Conservation (phyloP, 1,140 invertebrate species). For the Conopomorpha cramerella region DNA sequence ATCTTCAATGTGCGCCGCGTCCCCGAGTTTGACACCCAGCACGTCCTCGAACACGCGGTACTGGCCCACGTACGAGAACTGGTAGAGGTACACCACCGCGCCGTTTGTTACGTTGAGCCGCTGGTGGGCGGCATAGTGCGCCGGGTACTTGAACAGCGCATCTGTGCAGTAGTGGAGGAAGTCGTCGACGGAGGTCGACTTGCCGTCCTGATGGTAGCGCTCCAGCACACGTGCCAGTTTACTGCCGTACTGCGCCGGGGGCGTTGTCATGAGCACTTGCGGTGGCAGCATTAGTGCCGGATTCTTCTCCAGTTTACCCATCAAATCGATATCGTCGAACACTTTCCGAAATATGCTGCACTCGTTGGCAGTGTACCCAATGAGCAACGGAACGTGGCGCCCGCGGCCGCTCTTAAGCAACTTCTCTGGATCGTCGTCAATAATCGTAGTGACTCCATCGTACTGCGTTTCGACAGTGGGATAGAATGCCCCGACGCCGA, state of each 20-base stretch:
- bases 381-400: constrained; percentile 24
- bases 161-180: constrained; percentile 26
- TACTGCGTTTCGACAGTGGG: constrained; percentile 28
- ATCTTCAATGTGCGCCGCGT: constrained; percentile 36
- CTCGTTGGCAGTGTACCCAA: constrained; percentile 31
- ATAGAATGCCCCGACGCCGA: constrained; percentile 22
- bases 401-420: constrained; percentile 21
- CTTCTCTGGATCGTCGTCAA: constrained; percentile 32
- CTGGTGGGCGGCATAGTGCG: constrained; percentile 20
- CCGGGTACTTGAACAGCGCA: constrained; percentile 26
- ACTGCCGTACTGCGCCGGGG: constrained; percentile 7
- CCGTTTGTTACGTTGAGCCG: constrained; percentile 11
- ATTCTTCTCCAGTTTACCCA: constrained; percentile 17
- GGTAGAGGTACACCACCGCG: constrained; percentile 25
- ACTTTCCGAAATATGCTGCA: constrained; percentile 26
- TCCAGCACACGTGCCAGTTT: constrained; percentile 14
- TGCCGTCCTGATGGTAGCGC: constrained; percentile 19
- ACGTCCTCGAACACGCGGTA: constrained; percentile 20
- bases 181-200: constrained; percentile 16
- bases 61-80: constrained; percentile 22
- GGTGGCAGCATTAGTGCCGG: constrained; percentile 15
- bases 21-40: constrained; percentile 14
- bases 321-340: constrained; percentile 25
- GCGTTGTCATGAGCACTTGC: constrained; percentile 14
- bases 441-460: constrained; percentile 21